Evolutionary conservation across 92 coral and sea anemone species (phyloP).

Genomic region (Virgularia gustaviana): DNA sequence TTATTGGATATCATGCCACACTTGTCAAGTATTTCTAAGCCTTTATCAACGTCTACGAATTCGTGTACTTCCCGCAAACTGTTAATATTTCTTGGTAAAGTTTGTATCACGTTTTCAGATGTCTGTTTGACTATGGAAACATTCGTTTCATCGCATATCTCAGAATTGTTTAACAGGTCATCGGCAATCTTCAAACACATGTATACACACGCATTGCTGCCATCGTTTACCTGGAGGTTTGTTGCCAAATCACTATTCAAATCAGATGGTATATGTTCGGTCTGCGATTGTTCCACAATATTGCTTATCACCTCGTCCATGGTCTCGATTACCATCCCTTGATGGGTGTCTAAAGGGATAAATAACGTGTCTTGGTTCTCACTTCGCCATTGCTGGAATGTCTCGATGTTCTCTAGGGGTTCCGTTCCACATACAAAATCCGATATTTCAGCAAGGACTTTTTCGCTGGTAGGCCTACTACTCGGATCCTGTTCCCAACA

Average conservation of each 20-base stretch:
- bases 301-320: conserved; percentile 34
- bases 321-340: conserved; percentile 42
- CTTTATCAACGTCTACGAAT: too few relatives aligned
- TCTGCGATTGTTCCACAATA: conserved; percentile 10
- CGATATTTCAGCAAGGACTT: background rate
- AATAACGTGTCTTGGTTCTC: conserved; percentile 4
- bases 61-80: too few relatives aligned
- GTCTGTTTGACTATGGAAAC: too few relatives aligned
- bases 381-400: conserved; percentile 14
- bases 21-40: too few relatives aligned
- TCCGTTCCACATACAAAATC: conserved; percentile 22
- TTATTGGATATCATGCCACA: too few relatives aligned
- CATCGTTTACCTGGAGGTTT: conserved; percentile 2
- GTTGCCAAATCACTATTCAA: conserved; percentile 12
- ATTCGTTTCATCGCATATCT: too few relatives aligned
- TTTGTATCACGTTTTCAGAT: too few relatives aligned
- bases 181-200: too few relatives aligned
- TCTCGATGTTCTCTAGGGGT: background rate
- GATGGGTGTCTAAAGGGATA: conserved; percentile 24
- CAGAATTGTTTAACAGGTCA: too few relatives aligned
- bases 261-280: conserved; percentile 4
- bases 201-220: too few relatives aligned
- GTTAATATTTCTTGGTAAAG: too few relatives aligned
- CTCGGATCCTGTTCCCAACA: conserved; percentile 44
- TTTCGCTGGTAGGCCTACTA: conserved; percentile 18